Conservation (phyloP, 2,888 invertebrate genomes). For the Aproaerema taeniolella region DNA sequence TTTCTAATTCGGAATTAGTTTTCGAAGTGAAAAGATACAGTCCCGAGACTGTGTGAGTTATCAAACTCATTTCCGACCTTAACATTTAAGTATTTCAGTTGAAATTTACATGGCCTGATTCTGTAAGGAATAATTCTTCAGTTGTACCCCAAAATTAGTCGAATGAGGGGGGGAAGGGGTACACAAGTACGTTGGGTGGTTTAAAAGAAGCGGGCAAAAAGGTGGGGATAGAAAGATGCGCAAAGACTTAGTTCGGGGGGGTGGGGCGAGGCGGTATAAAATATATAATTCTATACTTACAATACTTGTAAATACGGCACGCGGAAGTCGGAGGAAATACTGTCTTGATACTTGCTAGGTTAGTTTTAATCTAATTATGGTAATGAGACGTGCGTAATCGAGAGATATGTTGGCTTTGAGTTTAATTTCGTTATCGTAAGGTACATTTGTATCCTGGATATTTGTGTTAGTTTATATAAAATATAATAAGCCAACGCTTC, state of each 20-base stretch:
- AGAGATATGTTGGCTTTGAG: not conserved
- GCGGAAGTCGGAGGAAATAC: slow-evolving; percentile 56
- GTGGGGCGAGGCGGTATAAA: slow-evolving; percentile 66
- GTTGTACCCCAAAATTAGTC: slow-evolving; percentile 78
- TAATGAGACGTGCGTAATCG: not conserved
- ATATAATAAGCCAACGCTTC: too few species aligned
- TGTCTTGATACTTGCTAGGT: slow-evolving; percentile 44
- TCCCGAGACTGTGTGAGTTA: slow-evolving; percentile 63
- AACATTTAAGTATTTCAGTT: slow-evolving; percentile 32
- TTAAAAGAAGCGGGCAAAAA: slow-evolving; percentile 77
- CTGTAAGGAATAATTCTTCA: slow-evolving; percentile 77
- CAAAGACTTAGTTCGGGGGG: slow-evolving; percentile 76
- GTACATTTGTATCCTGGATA: too few species aligned
- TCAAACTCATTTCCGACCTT: slow-evolving; percentile 35
- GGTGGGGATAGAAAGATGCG: slow-evolving; percentile 77
- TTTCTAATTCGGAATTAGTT: slow-evolving; percentile 75
- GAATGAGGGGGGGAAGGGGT: slow-evolving; percentile 76
- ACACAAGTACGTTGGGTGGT: slow-evolving; percentile 70
- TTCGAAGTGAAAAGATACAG: slow-evolving; percentile 78
- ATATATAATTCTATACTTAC: slow-evolving; percentile 79
- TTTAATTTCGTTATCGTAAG: too few species aligned
- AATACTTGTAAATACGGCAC: slow-evolving; percentile 78
- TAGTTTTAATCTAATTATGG: slow-evolving; percentile 3
- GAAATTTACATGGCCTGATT: slow-evolving; percentile 30
- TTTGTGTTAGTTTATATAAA: too few species aligned